Base-by-base conservation (phyloP, 2,888 invertebrate genomes). In the Mactromeris polynyma region DNA sequence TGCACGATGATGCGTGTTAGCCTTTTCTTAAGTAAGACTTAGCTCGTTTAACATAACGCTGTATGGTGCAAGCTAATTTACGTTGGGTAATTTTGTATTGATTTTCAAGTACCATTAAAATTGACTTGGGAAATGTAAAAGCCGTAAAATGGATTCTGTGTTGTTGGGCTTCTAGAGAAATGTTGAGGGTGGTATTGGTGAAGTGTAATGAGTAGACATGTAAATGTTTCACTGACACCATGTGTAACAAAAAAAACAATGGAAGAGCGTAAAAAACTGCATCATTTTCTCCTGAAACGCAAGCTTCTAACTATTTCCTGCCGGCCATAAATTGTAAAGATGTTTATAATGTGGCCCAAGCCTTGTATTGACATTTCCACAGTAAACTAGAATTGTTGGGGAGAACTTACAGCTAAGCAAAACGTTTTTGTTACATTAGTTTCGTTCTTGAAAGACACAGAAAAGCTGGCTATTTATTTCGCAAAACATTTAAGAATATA, bases 21-120 rank as follows among this genome's bases (percentile, higher is more conserved):
- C 78, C 84, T 26, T 80, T 79, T 80, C 81, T 79, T 85, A 85
- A 64, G 64, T 80, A 81, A 69, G 81, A 78, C 21, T 81, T 78
- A 46, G 77, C 64, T 82, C 38, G 54, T 87, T 87, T 73, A 17
- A 38, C n/a, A 77, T 54, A 85, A 88, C 88, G 88, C 88, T 90
- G 83, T 73, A 79, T 83, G 87, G 89, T 90, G 91, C 87, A 83
- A 81, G 88, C 86, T 90, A 91, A 91, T 90, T 91, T 90, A 89
- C 87, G 89, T 85, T 87, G 78, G 38, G 90, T 91, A 91, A 91
- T 91, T 91, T 90, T 90, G 89, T 92, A 92, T 92, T 78, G 92
- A 92, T 92, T 90, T 90, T 88, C 77, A 89, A 90, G 85, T 80
- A 86, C 92, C 90, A 92, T 92, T 92, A 92, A 92, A 92, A 86